Conservation (phyloP, 2,797 vertebrate species). For the Tenualosa ilisha region DNA sequence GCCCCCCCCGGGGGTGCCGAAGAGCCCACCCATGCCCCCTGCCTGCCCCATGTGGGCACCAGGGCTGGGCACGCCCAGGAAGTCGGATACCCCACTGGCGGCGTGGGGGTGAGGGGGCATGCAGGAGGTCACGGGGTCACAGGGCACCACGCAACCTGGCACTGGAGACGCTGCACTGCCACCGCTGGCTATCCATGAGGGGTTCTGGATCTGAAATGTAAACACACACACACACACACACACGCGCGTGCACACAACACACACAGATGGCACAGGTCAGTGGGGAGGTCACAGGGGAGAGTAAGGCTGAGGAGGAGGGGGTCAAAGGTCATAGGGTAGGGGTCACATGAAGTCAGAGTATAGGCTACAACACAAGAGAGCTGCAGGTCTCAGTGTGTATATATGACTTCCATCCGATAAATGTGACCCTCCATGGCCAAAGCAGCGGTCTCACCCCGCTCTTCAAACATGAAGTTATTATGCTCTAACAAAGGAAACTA, state of each 20-base stretch:
- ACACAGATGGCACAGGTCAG: neutral
- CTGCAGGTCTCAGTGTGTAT: no score
- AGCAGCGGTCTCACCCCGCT: no score
- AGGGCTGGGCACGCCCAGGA: conserved; percentile 84
- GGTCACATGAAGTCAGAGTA: neutral
- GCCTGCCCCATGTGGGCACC: conserved; percentile 89
- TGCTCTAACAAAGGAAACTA: no score
- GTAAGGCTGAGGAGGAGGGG: neutral
- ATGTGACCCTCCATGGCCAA: no score
- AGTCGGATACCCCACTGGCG: conserved; percentile 87
- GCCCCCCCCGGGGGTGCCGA: conserved; percentile 75
- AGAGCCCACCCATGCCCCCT: conserved; percentile 73
- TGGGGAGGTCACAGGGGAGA: neutral
- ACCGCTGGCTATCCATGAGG: conserved; percentile 93
- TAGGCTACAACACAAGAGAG: no score
- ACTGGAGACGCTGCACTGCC: conserved; percentile 88
- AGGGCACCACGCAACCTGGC: conserved; percentile 93
- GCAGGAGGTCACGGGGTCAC: conserved; percentile 91
- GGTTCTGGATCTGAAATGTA: conserved; percentile 90
- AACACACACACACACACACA: conserved; percentile 18
- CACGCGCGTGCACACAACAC: neutral
- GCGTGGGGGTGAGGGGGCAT: conserved; percentile 96
- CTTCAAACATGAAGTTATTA: no score
- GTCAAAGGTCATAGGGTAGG: neutral
- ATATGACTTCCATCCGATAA: no score